Conservation (phyloP, 2,888 invertebrate genomes). For the Lithophane socia region DNA sequence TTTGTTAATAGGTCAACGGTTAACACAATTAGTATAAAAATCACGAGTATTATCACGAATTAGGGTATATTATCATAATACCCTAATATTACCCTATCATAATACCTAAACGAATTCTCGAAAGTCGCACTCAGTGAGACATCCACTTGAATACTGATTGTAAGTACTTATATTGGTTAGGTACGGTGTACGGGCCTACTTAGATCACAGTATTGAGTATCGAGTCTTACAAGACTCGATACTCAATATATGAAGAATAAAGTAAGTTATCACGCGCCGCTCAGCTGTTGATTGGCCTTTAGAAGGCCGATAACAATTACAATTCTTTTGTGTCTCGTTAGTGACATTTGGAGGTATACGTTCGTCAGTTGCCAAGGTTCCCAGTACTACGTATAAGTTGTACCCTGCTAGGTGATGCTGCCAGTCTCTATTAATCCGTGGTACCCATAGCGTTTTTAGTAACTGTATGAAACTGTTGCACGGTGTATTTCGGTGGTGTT, state of each 20-base stretch:
- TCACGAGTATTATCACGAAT: background rate
- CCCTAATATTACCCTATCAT: too few relatives aligned
- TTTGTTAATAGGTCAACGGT: background rate
- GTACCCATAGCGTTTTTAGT: background rate
- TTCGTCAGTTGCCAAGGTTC: too few relatives aligned
- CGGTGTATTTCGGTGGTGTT: too few relatives aligned
- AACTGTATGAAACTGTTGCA: background rate
- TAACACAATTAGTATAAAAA: background rate
- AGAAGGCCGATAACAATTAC: too few relatives aligned
- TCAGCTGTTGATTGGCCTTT: too few relatives aligned
- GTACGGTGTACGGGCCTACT: conserved; percentile 63
- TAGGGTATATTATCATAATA: background rate
- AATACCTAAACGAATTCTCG: too few relatives aligned
- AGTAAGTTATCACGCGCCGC: too few relatives aligned
- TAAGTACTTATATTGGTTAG: background rate
- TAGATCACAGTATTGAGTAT: conserved; percentile 31
- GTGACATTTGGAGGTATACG: too few relatives aligned
- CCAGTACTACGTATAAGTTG: too few relatives aligned
- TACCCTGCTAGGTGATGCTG: background rate
- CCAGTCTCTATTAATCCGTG: background rate
- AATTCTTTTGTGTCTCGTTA: too few relatives aligned
- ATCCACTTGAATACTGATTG: conserved; percentile 39
- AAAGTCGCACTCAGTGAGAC: conserved; percentile 12
- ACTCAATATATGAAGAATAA: too few relatives aligned
- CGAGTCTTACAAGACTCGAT: background rate